These are phyloP conservation scores for Hypselothyrea guttata DNA, from an alignment of 2,888 invertebrate genomes.

Conservation along the genomic window DNA sequence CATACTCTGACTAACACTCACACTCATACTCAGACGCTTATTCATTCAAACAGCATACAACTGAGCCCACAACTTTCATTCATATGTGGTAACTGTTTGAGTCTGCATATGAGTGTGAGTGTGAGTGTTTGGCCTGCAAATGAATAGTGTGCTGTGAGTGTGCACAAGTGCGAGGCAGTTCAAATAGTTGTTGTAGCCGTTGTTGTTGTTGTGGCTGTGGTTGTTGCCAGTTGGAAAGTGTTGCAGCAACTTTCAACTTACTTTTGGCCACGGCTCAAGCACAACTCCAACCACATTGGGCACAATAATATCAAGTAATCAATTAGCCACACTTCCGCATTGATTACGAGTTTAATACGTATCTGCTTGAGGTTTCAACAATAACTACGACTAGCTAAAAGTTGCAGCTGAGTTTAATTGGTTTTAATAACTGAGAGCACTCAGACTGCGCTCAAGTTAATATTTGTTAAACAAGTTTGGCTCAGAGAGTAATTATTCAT, in stretches of 20 bases:
- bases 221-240: conserved; percentile 6
- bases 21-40: conserved; percentile 59
- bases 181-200: conserved; percentile 44
- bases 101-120: conserved; percentile 11
- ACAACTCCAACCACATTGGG: conserved; percentile 10
- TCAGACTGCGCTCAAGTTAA: no score
- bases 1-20: conserved; percentile 52
- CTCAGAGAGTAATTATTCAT: no score
- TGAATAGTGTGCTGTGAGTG: conserved; percentile 59
- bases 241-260: neutral
- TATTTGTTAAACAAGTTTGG: no score
- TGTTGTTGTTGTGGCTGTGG: neutral
- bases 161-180: conserved; percentile 31
- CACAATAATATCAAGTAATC: conserved; percentile 16
- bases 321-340: neutral
- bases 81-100: conserved; percentile 5
- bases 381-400: no score
- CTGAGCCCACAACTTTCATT: conserved; percentile 29
- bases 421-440: no score
- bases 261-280: no score
- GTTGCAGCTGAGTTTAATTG: no score
- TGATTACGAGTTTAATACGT: conserved; percentile 17
- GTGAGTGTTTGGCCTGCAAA: conserved; percentile 60
- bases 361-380: conserved; percentile 7
- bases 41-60: conserved; percentile 74